A percentile compares a stretch with the other conserved stretches of the same genome.
Evolutionary conservation across 2,113 vertebrate genomes (phyloP).

Genomic region (Podarcis raffonei): DNA sequence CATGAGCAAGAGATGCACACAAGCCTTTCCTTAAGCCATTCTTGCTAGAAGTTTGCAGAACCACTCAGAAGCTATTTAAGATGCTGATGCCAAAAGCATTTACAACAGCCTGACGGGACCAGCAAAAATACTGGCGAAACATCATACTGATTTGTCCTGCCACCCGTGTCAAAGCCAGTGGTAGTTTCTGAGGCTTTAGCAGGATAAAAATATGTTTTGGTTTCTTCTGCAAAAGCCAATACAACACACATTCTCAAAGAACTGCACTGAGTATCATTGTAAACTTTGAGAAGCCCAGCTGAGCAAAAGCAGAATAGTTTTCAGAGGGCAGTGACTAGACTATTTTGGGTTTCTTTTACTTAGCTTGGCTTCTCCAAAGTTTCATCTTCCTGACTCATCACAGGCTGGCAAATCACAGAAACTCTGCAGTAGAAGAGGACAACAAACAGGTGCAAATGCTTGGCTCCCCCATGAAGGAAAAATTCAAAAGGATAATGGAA

Average conservation of each 20-base stretch:
- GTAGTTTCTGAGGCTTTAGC: not conserved
- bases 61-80: slow-evolving; percentile 51
- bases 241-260: not conserved
- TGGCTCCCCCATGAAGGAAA: not conserved
- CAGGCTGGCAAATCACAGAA: accelerated
- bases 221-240: not conserved
- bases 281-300: too few species aligned
- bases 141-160: slow-evolving; percentile 60
- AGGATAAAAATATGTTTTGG: not conserved
- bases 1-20: not conserved
- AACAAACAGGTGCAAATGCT: slow-evolving; percentile 13
- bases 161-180: not conserved
- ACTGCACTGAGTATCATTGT: not conserved
- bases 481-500: not conserved
- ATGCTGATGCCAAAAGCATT: slow-evolving; percentile 54
- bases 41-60: slow-evolving; percentile 3
- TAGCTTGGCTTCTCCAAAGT: not conserved
- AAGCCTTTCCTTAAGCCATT: not conserved
- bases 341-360: not conserved
- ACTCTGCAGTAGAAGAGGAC: not conserved
- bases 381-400: not conserved
- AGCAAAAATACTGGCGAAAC: slow-evolving; percentile 66
- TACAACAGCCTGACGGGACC: slow-evolving; percentile 65
- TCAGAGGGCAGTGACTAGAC: not conserved
- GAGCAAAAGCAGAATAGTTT: too few species aligned